phyloP scores from a whole-genome alignment of 1,140 invertebrate genomes.

The Bombus cullumanus region DNA sequence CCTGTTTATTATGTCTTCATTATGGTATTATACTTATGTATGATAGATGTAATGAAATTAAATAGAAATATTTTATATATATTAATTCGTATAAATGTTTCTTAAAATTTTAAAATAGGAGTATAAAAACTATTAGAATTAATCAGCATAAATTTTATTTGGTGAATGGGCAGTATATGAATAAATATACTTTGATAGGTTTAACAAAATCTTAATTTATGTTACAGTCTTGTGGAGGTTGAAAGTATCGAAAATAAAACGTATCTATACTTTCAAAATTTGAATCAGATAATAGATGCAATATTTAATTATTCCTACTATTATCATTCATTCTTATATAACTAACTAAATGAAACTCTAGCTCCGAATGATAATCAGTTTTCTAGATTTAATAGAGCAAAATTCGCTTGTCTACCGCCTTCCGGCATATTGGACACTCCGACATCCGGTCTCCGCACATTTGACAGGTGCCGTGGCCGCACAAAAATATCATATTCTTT shows the following conservation, averaged over 20 bases:
- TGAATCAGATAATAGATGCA: background rate
- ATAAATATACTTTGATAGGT: background rate
- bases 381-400: slow-evolving; percentile 88
- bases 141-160: background rate
- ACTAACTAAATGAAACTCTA: background rate
- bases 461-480: slow-evolving; percentile 98
- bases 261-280: background rate
- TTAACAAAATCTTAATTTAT: background rate
- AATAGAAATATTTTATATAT: background rate
- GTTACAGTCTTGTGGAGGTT: background rate
- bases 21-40: background rate
- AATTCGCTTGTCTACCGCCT: slow-evolving; percentile 97
- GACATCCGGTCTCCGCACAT: slow-evolving; percentile 98
- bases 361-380: background rate
- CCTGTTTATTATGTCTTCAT: background rate
- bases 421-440: slow-evolving; percentile 98
- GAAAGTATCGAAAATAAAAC: background rate
- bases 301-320: slow-evolving; percentile 34
- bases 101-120: background rate
- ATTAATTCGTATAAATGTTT: background rate
- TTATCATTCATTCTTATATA: background rate
- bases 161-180: background rate
- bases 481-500: slow-evolving; percentile 99
- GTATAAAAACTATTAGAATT: background rate
- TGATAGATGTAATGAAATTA: background rate